phyloP scores from a whole-genome alignment of 2,797 vertebrate genomes.

The Sebastes flavidus region DNA sequence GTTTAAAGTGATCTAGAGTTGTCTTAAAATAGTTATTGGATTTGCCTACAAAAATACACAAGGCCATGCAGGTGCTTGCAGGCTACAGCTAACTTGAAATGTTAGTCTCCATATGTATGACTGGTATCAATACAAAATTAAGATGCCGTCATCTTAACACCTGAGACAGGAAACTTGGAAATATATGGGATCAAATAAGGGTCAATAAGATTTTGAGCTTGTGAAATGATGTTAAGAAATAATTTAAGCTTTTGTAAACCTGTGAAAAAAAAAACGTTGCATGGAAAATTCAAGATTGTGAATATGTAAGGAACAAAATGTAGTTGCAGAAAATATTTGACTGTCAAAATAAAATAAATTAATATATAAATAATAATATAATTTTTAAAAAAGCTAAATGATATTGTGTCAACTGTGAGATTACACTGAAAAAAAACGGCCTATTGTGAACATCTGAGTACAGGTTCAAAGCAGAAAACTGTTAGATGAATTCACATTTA shows the following conservation, averaged over 20 bases:
- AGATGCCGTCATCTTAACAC: slow-evolving; percentile 4
- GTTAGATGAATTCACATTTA: not conserved
- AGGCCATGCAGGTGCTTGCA: slow-evolving; percentile 47
- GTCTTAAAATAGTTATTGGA: slow-evolving; percentile 56
- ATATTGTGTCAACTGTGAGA: not conserved
- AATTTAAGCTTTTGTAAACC: not conserved
- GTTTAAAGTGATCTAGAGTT: slow-evolving; percentile 59
- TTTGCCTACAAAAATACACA: slow-evolving; percentile 50
- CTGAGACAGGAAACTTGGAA: slow-evolving; percentile 2
- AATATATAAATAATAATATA: not conserved
- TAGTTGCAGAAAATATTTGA: not conserved
- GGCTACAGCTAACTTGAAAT: slow-evolving; percentile 36
- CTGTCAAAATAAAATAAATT: not conserved
- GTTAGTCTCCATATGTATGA: slow-evolving; percentile 19
- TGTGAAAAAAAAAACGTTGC: not conserved
- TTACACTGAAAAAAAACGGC: not conserved
- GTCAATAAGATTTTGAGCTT: not conserved
- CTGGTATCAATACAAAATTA: slow-evolving; percentile 15
- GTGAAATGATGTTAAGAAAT: not conserved
- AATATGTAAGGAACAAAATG: not conserved
- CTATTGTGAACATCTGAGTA: slow-evolving; percentile 9
- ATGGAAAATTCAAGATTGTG: not conserved
- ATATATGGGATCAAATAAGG: slow-evolving; percentile 1
- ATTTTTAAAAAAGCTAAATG: not conserved
- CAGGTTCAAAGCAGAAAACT: slow-evolving; percentile 21